Conservation (phyloP, 2,888 invertebrate species). For the Ecliptopera silaceata region DNA sequence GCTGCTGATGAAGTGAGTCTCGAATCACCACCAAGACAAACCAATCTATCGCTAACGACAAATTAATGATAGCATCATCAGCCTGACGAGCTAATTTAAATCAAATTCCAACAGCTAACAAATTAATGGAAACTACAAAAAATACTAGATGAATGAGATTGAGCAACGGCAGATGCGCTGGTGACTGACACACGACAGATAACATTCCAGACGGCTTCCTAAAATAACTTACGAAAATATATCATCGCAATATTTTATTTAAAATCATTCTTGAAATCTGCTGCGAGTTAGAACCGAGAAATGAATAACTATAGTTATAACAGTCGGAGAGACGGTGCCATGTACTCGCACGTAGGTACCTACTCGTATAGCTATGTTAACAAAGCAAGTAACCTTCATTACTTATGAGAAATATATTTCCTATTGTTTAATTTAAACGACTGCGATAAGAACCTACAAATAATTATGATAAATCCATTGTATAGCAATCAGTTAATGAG, state of each 20-base stretch:
- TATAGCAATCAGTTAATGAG: constrained; percentile 13
- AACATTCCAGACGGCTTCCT: constrained; percentile 27
- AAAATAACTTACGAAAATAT: constrained; percentile 8
- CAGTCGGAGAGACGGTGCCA: not conserved
- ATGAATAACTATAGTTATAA: not conserved
- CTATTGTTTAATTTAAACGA: constrained; percentile 25
- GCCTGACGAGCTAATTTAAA: constrained; percentile 5
- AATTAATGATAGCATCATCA: constrained; percentile 6
- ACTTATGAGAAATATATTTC: constrained; percentile 18
- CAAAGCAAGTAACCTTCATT: constrained; percentile 16
- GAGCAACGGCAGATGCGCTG: constrained; percentile 31
- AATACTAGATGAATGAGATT: constrained; percentile 1
- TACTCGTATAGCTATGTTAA: not conserved
- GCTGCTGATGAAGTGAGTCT: constrained; percentile 7
- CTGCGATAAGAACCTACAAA: constrained; percentile 22
- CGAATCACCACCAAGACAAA: constrained; percentile 3
- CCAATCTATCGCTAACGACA: constrained; percentile 10
- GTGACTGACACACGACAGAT: constrained; percentile 38
- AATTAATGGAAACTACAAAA: constrained; percentile 15
- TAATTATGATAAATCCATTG: constrained; percentile 20
- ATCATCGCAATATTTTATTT: constrained; percentile 16
- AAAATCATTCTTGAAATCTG: not conserved
- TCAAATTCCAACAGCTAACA: constrained; percentile 10
- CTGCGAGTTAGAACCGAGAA: not conserved
- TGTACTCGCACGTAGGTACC: too few relatives aligned